These are phyloP conservation scores for Cataglyphis altisquamis DNA, from an alignment of 2,888 invertebrate species.

Conservation along the genomic window DNA sequence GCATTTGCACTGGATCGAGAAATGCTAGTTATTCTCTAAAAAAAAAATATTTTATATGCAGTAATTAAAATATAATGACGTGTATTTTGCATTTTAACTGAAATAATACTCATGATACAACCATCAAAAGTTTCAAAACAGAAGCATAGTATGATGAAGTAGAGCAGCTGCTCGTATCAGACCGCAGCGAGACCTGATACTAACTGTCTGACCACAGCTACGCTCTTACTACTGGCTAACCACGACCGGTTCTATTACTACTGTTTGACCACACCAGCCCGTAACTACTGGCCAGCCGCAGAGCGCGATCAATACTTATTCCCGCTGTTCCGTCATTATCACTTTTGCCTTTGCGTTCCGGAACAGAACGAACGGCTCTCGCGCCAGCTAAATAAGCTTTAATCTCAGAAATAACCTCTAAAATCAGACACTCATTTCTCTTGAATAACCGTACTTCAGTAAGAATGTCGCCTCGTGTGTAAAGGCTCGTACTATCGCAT, in stretches of 20 bases:
- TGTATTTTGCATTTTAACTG: conserved; percentile 28
- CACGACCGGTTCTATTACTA: conserved; percentile 74
- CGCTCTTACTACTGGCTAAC: conserved; percentile 76
- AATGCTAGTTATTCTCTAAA: neutral
- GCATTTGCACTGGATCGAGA: neutral
- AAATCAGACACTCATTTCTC: conserved; percentile 38
- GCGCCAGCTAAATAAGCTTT: conserved; percentile 27
- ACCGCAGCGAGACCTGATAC: conserved; percentile 74
- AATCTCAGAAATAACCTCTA: conserved; percentile 25
- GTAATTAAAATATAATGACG: neutral
- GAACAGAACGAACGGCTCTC: conserved; percentile 24
- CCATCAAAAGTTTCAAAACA: conserved; percentile 62
- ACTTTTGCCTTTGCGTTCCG: conserved; percentile 44
- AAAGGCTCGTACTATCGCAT: conserved; percentile 5
- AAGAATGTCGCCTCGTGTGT: conserved; percentile 11
- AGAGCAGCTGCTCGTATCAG: conserved; percentile 68
- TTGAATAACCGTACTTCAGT: neutral
- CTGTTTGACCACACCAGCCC: conserved; percentile 72
- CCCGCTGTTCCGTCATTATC: conserved; percentile 65
- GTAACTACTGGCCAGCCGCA: conserved; percentile 69
- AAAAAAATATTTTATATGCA: conserved; percentile 9
- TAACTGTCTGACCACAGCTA: conserved; percentile 73
- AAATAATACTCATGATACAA: conserved; percentile 20
- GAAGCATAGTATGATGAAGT: conserved; percentile 70
- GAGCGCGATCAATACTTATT: conserved; percentile 73